Conservation (phyloP, 37 sponge, comb jelly and placozoan species). For the Dysidea cf. avara region DNA sequence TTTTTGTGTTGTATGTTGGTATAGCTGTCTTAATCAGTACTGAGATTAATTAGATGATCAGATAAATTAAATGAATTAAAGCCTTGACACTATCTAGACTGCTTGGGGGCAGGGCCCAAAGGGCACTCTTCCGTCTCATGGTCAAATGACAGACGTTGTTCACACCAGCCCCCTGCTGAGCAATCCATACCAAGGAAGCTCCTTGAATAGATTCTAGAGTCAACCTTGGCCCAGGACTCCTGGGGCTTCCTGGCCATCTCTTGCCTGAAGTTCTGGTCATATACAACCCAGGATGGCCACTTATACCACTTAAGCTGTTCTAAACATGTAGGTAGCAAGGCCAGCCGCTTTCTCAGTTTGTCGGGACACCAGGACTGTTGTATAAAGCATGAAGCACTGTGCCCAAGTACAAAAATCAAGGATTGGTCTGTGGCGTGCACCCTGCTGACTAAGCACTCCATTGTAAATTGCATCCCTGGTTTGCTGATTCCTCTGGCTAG, state of each 20-base stretch:
- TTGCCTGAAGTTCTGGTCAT: conserved; percentile 46
- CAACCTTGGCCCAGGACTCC: conserved; percentile 16
- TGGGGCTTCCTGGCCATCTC: conserved; percentile 11
- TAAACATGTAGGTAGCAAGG: conserved; percentile 21
- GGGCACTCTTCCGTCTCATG: no score
- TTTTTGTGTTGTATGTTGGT: no score
- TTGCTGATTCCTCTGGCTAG: no score
- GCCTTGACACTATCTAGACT: no score
- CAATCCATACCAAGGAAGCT: no score
- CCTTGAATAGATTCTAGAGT: no score
- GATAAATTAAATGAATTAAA: no score
- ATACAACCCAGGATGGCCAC: conserved; percentile 35
- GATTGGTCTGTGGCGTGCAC: conserved; percentile 11
- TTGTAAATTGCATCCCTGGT: not conserved
- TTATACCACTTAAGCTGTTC: conserved; percentile 12
- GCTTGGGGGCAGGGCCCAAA: no score
- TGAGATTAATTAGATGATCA: no score
- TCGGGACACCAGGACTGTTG: not conserved
- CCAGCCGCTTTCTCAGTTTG: conserved; percentile 2
- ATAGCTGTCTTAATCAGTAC: conserved; percentile 5
- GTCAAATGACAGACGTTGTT: no score
- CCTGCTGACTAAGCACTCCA: conserved; percentile 27
- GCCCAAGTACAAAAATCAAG: conserved; percentile 43
- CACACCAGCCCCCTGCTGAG: no score
- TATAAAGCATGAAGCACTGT: conserved; percentile 39